phyloP scores from a whole-genome alignment of 2,888 invertebrate genomes.

The Thecocarcelia acutangulata region DNA sequence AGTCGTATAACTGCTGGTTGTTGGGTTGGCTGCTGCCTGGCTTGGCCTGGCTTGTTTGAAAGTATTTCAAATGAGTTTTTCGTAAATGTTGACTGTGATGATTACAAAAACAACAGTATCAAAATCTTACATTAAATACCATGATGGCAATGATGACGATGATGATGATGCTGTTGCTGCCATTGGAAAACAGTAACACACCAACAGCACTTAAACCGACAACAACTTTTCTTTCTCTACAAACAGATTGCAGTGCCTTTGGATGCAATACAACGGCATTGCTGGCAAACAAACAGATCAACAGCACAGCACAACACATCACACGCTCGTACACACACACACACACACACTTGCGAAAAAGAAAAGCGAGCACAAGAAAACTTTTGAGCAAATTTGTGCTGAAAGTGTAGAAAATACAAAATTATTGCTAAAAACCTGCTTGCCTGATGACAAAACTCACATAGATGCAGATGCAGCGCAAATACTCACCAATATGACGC shows the following conservation, averaged over 20 bases:
- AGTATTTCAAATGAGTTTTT: slow-evolving; percentile 52
- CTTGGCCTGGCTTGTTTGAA: slow-evolving; percentile 43
- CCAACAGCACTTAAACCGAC: slow-evolving; percentile 31
- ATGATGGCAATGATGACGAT: not conserved
- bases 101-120: slow-evolving; percentile 21
- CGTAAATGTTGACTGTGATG: slow-evolving; percentile 30
- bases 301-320: not conserved
- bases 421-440: slow-evolving; percentile 72
- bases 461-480: slow-evolving; percentile 78
- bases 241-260: slow-evolving; percentile 47
- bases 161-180: slow-evolving; percentile 27
- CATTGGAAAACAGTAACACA: slow-evolving; percentile 7
- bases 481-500: slow-evolving; percentile 21
- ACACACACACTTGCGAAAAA: slow-evolving; percentile 36
- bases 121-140: slow-evolving; percentile 17
- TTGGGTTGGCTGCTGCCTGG: no score
- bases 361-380: slow-evolving; percentile 19
- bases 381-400: slow-evolving; percentile 19
- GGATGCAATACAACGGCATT: slow-evolving; percentile 44
- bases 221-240: slow-evolving; percentile 30
- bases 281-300: slow-evolving; percentile 41
- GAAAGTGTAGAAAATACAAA: slow-evolving; percentile 25
- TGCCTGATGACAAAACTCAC: slow-evolving; percentile 77
- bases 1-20: slow-evolving; percentile 14
- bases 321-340: no score